phyloP scores from a whole-genome alignment of 1,140 invertebrate species.

The Lordiphosa stackelbergi region DNA sequence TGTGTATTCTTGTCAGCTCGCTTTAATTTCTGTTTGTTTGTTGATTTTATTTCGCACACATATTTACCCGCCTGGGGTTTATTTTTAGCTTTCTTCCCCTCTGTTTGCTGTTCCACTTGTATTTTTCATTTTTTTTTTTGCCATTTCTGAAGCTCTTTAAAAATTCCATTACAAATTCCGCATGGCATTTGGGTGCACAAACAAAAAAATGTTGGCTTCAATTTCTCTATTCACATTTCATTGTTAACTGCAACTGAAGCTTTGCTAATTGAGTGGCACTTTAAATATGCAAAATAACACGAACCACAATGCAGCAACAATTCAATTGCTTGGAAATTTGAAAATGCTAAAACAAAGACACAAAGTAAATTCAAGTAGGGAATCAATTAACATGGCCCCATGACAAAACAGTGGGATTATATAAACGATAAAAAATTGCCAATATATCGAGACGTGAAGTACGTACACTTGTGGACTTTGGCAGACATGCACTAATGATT shows the following conservation, averaged over 20 bases:
- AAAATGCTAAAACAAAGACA: constrained; percentile 38
- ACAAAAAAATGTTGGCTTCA: not conserved
- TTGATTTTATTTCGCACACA: constrained; percentile 23
- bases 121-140: constrained; percentile 9
- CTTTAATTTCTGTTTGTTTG: constrained; percentile 23
- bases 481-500: no score
- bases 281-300: constrained; percentile 64
- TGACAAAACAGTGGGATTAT: constrained; percentile 41
- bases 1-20: constrained; percentile 20
- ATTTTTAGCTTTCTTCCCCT: constrained; percentile 42
- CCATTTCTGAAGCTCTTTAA: constrained; percentile 7
- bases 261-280: constrained; percentile 46
- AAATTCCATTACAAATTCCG: constrained; percentile 29
- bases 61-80: constrained; percentile 8
- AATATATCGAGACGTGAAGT: constrained; percentile 20
- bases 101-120: constrained; percentile 29
- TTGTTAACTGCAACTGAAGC: constrained; percentile 26
- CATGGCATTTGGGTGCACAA: not conserved
- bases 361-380: constrained; percentile 8
- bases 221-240: constrained; percentile 44
- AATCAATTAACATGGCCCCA: constrained; percentile 43
- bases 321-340: constrained; percentile 33
- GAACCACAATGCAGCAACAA: constrained; percentile 41
- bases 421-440: constrained; percentile 28
- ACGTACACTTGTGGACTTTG: not conserved